A percentile compares a stretch with the other conserved stretches of the same genome.
phyloP scores from a whole-genome alignment of 1,140 invertebrate species.

The Chironomus tepperi region DNA sequence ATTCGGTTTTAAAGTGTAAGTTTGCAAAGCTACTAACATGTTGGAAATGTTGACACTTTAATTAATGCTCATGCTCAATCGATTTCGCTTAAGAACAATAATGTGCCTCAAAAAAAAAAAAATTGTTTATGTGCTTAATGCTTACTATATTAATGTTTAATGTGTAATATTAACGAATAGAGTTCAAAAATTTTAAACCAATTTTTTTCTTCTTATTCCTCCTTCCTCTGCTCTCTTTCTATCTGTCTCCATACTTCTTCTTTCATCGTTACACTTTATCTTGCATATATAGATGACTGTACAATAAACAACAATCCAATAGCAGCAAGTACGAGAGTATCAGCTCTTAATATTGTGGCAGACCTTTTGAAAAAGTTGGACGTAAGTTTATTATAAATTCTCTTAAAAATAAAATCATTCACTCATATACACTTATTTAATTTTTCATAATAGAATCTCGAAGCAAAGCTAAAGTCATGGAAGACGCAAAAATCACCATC shows the following conservation, averaged over 20 bases:
- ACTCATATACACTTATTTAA: conserved; percentile 25
- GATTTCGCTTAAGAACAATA: neutral
- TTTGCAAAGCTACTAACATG: neutral
- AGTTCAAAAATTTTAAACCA: neutral
- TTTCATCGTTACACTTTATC: neutral
- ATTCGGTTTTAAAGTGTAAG: neutral
- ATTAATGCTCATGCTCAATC: too few species aligned
- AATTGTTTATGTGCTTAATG: neutral
- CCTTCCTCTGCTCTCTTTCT: neutral
- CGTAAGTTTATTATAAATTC: conserved; percentile 48
- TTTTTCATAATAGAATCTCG: conserved; percentile 26
- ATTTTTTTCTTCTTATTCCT: neutral
- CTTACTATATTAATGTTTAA: neutral
- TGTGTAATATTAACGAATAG: neutral
- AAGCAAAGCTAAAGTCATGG: conserved; percentile 25
- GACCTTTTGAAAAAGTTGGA: conserved; percentile 87
- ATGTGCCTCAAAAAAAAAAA: too few species aligned
- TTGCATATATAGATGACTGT: conserved; percentile 25
- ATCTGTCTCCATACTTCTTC: neutral
- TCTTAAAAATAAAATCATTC: conserved; percentile 20
- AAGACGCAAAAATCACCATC: conserved; percentile 11
- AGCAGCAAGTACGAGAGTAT: conserved; percentile 76
- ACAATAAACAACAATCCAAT: conserved; percentile 60
- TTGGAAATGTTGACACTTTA: neutral
- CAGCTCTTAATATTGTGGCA: conserved; percentile 87